Conservation (phyloP, 2,888 invertebrate genomes). For the Lepidocyrtoides sp. region DNA sequence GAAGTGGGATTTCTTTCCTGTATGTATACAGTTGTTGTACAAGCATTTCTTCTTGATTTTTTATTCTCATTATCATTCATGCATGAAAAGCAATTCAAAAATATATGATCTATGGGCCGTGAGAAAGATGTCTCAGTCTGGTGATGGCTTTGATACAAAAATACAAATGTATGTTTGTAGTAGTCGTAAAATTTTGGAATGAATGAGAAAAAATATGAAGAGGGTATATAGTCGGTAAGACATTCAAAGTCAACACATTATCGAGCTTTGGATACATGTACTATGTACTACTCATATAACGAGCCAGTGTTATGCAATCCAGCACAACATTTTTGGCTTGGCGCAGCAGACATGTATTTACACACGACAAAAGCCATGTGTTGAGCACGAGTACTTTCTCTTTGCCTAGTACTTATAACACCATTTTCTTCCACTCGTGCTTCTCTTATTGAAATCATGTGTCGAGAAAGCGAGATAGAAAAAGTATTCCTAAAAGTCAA, state of each 20-base stretch:
- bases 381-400: slow-evolving; percentile 73
- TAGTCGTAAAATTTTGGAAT: slow-evolving; percentile 18
- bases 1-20: no score
- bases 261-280: no score
- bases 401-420: slow-evolving; percentile 56
- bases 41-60: slow-evolving; percentile 36
- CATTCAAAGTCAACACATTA: background rate
- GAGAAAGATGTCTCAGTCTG: slow-evolving; percentile 48
- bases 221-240: background rate
- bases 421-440: slow-evolving; percentile 56
- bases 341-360: background rate
- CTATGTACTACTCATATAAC: background rate
- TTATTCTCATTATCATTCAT: slow-evolving; percentile 68
- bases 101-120: slow-evolving; percentile 74
- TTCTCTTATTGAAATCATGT: slow-evolving; percentile 67
- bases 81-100: slow-evolving; percentile 64
- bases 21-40: no score
- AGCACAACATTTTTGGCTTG: background rate
- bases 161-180: background rate
- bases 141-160: background rate
- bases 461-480: slow-evolving; percentile 19
- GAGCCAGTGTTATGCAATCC: background rate
- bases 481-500: slow-evolving; percentile 63
- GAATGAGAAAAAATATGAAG: slow-evolving; percentile 29
- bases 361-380: slow-evolving; percentile 63